Conservation (phyloP, 2,888 invertebrate species). For the Eupithecia dodoneata region DNA sequence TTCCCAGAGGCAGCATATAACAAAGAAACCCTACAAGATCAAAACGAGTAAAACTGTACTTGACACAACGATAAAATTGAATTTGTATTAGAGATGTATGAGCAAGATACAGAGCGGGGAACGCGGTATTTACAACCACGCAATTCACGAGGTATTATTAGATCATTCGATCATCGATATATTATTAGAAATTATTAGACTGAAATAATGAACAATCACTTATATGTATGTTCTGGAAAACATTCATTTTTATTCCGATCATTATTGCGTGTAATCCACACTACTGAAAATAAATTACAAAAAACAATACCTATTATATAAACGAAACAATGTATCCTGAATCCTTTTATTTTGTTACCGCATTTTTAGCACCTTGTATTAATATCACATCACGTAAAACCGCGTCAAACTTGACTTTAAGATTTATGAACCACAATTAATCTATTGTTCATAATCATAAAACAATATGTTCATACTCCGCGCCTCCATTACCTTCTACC, state of each 20-base stretch:
- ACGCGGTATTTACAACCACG: not conserved
- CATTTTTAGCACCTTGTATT: not conserved
- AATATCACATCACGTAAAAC: not conserved
- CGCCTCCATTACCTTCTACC: not conserved
- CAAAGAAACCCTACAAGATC: constrained; percentile 20
- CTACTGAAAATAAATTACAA: not conserved
- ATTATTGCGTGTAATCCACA: not conserved
- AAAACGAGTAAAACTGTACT: constrained; percentile 19
- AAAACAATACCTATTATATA: not conserved
- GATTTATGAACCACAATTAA: not conserved
- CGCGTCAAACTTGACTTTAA: not conserved
- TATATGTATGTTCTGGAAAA: no score
- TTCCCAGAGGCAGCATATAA: constrained; percentile 11
- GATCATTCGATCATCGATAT: no score
- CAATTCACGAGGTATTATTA: not conserved
- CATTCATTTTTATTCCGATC: not conserved
- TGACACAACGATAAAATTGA: constrained; percentile 24
- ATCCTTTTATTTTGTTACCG: not conserved
- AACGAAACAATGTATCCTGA: not conserved
- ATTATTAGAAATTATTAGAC: no score
- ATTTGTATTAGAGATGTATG: constrained; percentile 7
- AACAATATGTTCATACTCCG: not conserved
- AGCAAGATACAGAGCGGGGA: not conserved
- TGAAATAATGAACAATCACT: no score
- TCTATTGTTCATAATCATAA: not conserved